A percentile compares a stretch with the other conserved stretches of the same genome.
These are phyloP conservation scores for Diuraphis noxia DNA, from an alignment of 1,140 invertebrate genomes.

Conservation along the genomic window DNA sequence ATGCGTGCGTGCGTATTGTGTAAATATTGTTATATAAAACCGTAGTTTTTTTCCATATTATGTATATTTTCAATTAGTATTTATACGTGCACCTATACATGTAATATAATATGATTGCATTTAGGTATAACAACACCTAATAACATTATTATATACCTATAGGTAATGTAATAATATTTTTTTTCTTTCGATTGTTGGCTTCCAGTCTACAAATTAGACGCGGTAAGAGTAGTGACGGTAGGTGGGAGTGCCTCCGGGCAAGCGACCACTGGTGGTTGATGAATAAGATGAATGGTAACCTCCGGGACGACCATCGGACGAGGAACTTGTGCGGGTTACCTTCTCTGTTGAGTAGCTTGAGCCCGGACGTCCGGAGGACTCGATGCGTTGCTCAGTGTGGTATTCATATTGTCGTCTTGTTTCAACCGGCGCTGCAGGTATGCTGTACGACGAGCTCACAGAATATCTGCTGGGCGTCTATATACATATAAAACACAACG, in stretches of 20 bases:
- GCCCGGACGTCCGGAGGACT: slow-evolving; percentile 64
- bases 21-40: neutral
- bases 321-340: slow-evolving; percentile 64
- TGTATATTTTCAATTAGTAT: neutral
- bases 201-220: slow-evolving; percentile 65
- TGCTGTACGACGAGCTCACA: slow-evolving; percentile 70
- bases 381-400: slow-evolving; percentile 64
- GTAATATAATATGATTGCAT: neutral
- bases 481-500: slow-evolving; percentile 56
- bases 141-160: neutral
- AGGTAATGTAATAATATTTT: neutral
- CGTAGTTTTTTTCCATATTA: neutral
- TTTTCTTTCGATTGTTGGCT: neutral
- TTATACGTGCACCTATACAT: neutral
- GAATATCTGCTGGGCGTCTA: slow-evolving; percentile 80
- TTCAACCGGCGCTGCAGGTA: slow-evolving; percentile 79
- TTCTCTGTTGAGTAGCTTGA: slow-evolving; percentile 76
- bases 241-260: slow-evolving; percentile 73
- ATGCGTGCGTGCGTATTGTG: slow-evolving; percentile 41
- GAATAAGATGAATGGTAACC: slow-evolving; percentile 77
- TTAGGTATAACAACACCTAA: neutral
- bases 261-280: slow-evolving; percentile 72
- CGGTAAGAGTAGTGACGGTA: slow-evolving; percentile 84
- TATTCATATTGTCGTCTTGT: slow-evolving; percentile 55
- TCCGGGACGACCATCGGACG: slow-evolving; percentile 69